Evolutionary conservation across 1,140 invertebrate species (phyloP).

Genomic region (Orussus abietinus): DNA sequence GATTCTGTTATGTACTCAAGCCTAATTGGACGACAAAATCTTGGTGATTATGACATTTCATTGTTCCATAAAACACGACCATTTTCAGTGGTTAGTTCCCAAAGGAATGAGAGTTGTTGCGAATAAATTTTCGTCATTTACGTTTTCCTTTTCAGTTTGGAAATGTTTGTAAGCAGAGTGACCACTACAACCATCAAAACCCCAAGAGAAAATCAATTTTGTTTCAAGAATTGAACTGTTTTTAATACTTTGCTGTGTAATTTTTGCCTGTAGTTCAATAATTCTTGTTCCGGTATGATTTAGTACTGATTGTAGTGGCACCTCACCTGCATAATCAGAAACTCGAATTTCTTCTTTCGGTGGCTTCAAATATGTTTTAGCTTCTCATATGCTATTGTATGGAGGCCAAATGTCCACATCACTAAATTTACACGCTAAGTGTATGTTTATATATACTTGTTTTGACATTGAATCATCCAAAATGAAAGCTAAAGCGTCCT

Average conservation of each 20-base stretch:
- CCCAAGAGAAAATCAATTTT: neutral
- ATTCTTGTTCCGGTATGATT: conserved; percentile 9
- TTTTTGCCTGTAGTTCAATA: conserved; percentile 3
- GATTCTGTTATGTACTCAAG: no score
- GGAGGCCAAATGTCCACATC: conserved; percentile 10
- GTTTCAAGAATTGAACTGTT: neutral
- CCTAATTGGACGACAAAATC: no score
- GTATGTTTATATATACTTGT: conserved; percentile 8
- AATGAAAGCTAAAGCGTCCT: conserved; percentile 14
- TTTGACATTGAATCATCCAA: conserved; percentile 8
- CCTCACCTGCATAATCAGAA: neutral
- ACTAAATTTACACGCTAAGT: conserved; percentile 11
- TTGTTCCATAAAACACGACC: no score
- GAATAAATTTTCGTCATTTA: conserved; percentile 3
- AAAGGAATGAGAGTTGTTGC: conserved; percentile 1
- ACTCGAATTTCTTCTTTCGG: neutral
- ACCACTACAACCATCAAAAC: conserved; percentile 3
- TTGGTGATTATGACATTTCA: no score
- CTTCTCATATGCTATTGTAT: conserved; percentile 8
- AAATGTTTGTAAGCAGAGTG: conserved; percentile 5
- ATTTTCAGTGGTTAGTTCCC: no score
- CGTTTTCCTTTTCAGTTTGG: neutral
- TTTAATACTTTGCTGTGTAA: neutral
- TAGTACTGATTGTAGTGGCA: conserved; percentile 4
- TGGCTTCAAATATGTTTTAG: conserved; percentile 10